phyloP scores from a whole-genome alignment of 2,888 invertebrate species.

The Drosophila seclusa region DNA sequence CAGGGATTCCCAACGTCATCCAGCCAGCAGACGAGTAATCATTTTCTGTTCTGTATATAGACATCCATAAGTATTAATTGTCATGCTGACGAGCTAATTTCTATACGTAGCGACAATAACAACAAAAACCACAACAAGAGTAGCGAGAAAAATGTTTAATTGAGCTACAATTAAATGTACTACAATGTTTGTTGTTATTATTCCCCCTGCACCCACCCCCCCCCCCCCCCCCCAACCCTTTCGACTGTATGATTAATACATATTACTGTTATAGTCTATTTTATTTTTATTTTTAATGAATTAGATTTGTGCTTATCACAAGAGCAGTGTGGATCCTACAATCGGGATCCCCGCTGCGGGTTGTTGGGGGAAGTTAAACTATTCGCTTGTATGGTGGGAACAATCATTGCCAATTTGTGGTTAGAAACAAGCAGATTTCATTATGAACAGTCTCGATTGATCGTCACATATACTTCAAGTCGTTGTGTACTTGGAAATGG shows the following conservation, averaged over 20 bases:
- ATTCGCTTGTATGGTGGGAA: not conserved
- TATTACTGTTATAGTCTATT: not conserved
- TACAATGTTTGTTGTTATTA: constrained; percentile 22
- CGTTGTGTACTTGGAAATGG: constrained; percentile 27
- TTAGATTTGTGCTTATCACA: constrained; percentile 19
- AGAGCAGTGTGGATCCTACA: not conserved
- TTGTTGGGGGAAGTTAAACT: not conserved
- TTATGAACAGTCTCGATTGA: constrained; percentile 34
- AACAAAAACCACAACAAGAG: constrained; percentile 19
- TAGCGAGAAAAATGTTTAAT: constrained; percentile 49
- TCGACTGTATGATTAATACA: constrained; percentile 25
- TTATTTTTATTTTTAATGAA: not conserved
- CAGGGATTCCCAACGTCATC: constrained; percentile 76
- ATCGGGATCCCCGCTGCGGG: not conserved
- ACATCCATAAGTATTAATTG: constrained; percentile 26
- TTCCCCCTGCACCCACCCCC: too few species aligned
- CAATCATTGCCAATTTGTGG: constrained; percentile 39
- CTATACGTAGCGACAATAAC: constrained; percentile 28
- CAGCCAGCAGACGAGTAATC: constrained; percentile 46
- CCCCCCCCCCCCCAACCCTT: not conserved
- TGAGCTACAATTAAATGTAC: constrained; percentile 57
- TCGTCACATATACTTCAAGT: constrained; percentile 26
- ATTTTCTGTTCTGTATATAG: constrained; percentile 11
- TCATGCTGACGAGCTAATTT: constrained; percentile 41
- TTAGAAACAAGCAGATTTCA: constrained; percentile 27